Evolutionary conservation across 2,113 vertebrate genomes (phyloP).

Genomic region (Clarias magur): DNA sequence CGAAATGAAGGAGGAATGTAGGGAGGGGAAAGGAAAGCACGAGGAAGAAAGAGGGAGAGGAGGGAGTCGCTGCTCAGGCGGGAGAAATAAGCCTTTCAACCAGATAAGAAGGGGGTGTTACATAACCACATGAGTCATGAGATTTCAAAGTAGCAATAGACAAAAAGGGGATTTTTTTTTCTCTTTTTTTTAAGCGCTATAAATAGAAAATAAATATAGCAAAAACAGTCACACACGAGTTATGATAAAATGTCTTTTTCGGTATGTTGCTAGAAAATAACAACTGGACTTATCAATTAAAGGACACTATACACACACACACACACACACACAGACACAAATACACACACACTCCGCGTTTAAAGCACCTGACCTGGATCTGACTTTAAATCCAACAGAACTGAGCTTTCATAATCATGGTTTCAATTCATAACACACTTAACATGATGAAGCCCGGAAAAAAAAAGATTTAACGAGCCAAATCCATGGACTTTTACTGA

Average conservation of each 20-base stretch:
- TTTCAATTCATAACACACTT: neutral
- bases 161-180: neutral
- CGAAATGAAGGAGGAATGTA: conserved; percentile 16
- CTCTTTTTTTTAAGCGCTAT: conserved; percentile 39
- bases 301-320: neutral
- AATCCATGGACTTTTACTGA: conserved; percentile 1
- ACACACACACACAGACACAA: too few species aligned
- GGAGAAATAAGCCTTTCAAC: conserved; percentile 53
- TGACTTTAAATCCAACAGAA: neutral
- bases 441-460: neutral
- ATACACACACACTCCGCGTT: neutral
- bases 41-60: conserved; percentile 19
- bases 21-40: conserved; percentile 4
- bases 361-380: conserved; percentile 5
- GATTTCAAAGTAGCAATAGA: conserved; percentile 42
- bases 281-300: neutral
- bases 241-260: neutral
- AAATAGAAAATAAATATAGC: neutral
- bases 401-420: neutral
- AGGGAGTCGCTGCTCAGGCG: conserved; percentile 48
- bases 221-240: neutral
- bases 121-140: conserved; percentile 57
- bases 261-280: neutral
- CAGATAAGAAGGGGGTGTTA: conserved; percentile 55
- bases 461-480: conserved; percentile 4